Conservation (phyloP, 2,888 invertebrate species). For the Cremastobaeus sp. region DNA sequence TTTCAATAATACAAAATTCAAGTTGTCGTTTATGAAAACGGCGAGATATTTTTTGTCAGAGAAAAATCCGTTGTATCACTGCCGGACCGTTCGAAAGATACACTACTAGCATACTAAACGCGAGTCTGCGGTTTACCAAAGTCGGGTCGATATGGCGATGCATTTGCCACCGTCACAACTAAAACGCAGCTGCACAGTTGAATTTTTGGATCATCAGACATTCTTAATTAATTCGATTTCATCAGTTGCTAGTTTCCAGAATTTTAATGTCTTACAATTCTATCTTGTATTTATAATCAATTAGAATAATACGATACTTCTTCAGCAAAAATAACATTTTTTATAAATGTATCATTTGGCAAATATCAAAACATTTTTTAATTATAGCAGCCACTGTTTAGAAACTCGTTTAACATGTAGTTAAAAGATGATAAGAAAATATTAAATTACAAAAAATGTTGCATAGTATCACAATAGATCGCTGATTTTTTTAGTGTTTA, state of each 20-base stretch:
- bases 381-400: no score
- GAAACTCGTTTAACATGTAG: no score
- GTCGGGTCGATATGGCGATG: neutral
- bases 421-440: no score
- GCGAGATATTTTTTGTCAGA: constrained; percentile 22
- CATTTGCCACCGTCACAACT: neutral
- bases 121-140: constrained; percentile 64
- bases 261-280: constrained; percentile 28
- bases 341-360: no score
- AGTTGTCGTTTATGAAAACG: constrained; percentile 48
- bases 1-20: constrained; percentile 48
- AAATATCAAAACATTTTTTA: no score
- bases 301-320: no score
- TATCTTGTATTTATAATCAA: no score
- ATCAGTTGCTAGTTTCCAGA: constrained; percentile 33
- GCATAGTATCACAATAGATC: no score
- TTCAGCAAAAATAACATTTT: neutral
- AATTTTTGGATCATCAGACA: neutral
- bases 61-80: neutral
- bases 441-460: no score
- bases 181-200: neutral
- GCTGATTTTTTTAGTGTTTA: no score
- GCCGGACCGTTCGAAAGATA: neutral
- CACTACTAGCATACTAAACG: constrained; percentile 68
- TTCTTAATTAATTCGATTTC: constrained; percentile 37